A percentile compares a stretch with the other conserved stretches of the same genome.
Evolutionary conservation across 2,113 vertebrate genomes (phyloP).

Genomic region (Stictonetta naevosa): DNA sequence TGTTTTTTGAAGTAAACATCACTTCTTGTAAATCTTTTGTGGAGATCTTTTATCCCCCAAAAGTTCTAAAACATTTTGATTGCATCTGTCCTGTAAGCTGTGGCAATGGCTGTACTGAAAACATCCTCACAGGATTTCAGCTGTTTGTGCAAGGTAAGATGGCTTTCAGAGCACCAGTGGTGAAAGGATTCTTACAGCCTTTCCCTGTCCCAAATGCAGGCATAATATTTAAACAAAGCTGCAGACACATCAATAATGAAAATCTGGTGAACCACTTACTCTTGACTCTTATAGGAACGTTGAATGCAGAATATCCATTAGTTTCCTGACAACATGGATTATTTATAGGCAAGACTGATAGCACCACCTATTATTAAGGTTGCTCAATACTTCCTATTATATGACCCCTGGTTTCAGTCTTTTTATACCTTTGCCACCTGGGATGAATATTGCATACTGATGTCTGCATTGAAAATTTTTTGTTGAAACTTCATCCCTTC

Average conservation of each 20-base stretch:
- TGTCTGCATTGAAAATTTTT: background rate
- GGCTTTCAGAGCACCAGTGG: background rate
- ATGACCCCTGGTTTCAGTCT: background rate
- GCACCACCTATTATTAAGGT: constrained; percentile 44
- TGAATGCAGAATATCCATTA: constrained; percentile 51
- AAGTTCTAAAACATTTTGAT: background rate
- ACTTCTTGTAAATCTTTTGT: background rate
- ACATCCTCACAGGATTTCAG: background rate
- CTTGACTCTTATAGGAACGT: constrained; percentile 8
- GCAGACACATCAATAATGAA: constrained; percentile 35
- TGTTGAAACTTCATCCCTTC: background rate
- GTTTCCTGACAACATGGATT: constrained; percentile 49
- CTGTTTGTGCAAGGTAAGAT: background rate
- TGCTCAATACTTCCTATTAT: constrained; percentile 34
- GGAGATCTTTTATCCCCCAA: background rate
- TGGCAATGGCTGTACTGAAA: background rate
- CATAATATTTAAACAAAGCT: constrained; percentile 36
- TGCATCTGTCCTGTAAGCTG: background rate
- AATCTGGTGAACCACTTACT: constrained; percentile 55
- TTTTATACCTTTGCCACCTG: constrained; percentile 14
- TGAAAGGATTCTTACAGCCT: background rate
- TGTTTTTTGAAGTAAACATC: background rate
- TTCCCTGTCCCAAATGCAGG: background rate
- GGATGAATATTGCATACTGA: constrained; percentile 22
- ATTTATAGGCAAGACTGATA: constrained; percentile 51